Evolutionary conservation across 92 coral and sea anemone genomes (phyloP).

Genomic region (Epizoanthus ramosus): DNA sequence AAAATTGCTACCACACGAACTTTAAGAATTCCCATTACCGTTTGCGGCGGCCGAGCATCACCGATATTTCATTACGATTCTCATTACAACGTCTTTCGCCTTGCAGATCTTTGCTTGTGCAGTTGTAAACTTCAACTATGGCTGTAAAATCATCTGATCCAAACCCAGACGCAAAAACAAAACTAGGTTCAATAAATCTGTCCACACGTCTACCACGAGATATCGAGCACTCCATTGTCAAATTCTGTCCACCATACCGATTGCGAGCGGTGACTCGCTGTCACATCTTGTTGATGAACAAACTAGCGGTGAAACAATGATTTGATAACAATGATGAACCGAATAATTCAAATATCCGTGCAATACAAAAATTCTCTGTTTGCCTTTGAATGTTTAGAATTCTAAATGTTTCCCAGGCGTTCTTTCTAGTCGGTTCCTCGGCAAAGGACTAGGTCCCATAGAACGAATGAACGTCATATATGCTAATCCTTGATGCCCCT

Average conservation of each 20-base stretch:
- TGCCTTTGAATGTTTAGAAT: constrained; percentile 14
- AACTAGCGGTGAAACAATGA: constrained; percentile 5
- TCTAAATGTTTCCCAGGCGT: constrained; percentile 23
- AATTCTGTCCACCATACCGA: neutral
- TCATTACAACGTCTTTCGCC: neutral
- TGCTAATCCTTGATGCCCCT: neutral
- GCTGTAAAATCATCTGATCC: neutral
- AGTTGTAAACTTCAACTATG: neutral
- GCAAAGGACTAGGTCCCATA: constrained; percentile 10
- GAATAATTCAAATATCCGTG: constrained; percentile 14
- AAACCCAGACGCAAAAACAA: constrained; percentile 23
- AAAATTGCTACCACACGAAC: constrained; percentile 17
- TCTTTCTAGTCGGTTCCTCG: neutral
- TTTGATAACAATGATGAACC: neutral
- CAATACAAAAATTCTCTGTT: neutral
- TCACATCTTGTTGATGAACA: constrained; percentile 22
- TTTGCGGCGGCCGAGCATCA: neutral
- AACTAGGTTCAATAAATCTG: constrained; percentile 10
- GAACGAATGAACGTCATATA: neutral
- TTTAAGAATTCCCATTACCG: constrained; percentile 18
- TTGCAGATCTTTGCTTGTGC: neutral
- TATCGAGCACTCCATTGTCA: constrained; percentile 1
- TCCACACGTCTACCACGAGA: constrained; percentile 11
- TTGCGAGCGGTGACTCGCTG: neutral
- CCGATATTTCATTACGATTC: neutral